A percentile compares a stretch with the other conserved stretches of the same genome.
These are phyloP conservation scores for Ciconia stormi DNA, from an alignment of 2,113 vertebrate species.

Conservation along the genomic window DNA sequence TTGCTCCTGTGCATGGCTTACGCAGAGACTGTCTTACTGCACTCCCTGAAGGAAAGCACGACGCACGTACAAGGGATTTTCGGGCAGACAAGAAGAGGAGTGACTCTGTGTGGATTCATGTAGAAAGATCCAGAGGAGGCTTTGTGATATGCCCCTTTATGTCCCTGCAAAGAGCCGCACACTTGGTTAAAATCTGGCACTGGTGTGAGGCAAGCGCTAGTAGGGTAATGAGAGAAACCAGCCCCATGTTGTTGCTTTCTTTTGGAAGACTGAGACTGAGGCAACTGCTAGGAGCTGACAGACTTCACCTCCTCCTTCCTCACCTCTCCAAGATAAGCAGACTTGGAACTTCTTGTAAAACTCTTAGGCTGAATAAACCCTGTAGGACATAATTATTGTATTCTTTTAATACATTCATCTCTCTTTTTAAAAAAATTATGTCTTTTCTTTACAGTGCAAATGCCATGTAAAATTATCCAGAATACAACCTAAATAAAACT, in stretches of 20 bases:
- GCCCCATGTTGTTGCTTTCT: background rate
- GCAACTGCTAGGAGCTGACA: background rate
- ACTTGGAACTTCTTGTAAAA: background rate
- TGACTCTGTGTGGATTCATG: background rate
- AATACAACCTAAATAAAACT: background rate
- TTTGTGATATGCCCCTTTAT: background rate
- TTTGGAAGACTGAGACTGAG: background rate
- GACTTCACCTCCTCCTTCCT: background rate
- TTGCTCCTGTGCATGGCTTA: background rate
- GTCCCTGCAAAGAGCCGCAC: background rate
- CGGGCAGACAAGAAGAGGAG: background rate
- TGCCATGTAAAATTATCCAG: background rate
- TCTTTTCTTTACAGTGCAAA: background rate
- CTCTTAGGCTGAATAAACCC: background rate
- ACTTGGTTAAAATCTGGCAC: background rate
- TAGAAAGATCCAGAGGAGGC: background rate
- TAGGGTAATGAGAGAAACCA: background rate
- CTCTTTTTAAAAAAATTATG: background rate
- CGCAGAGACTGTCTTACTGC: background rate
- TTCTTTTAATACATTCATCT: background rate
- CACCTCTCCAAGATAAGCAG: background rate
- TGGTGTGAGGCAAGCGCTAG: background rate
- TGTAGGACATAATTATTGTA: background rate
- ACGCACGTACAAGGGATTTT: background rate
- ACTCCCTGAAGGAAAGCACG: slow-evolving; percentile 4